Evolutionary conservation across 2,113 vertebrate genomes (phyloP).

Genomic region (Zosterops lateralis): DNA sequence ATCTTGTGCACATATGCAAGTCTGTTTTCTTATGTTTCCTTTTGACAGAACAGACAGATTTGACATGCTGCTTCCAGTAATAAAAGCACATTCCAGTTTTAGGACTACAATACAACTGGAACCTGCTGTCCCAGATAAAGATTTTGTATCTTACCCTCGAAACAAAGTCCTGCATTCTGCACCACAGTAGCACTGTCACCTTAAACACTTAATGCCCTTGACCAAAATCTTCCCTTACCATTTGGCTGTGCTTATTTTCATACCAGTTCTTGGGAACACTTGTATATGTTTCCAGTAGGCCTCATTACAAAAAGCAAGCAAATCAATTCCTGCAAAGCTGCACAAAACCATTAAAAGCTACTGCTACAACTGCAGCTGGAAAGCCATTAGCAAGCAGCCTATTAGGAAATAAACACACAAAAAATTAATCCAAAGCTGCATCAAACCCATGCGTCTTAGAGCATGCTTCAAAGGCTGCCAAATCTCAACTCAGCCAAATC

Average conservation of each 20-base stretch:
- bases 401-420: not conserved
- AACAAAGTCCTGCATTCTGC: not conserved
- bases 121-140: not conserved
- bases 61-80: not conserved
- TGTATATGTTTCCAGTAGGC: not conserved
- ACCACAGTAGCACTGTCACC: not conserved
- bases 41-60: not conserved
- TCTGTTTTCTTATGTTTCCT: not conserved
- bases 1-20: not conserved
- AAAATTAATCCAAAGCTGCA: not conserved
- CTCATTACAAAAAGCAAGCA: not conserved
- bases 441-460: not conserved
- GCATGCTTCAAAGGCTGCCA: not conserved
- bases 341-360: not conserved
- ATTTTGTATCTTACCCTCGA: not conserved
- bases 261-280: not conserved
- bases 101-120: not conserved
- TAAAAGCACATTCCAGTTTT: not conserved
- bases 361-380: not conserved
- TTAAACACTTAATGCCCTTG: not conserved
- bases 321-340: not conserved
- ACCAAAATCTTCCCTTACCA: not conserved
- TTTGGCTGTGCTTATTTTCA: not conserved
- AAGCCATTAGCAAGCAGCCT: not conserved
- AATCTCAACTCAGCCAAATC: not conserved